phyloP scores from a whole-genome alignment of 2,113 vertebrate genomes.

The Microtus pennsylvanicus region DNA sequence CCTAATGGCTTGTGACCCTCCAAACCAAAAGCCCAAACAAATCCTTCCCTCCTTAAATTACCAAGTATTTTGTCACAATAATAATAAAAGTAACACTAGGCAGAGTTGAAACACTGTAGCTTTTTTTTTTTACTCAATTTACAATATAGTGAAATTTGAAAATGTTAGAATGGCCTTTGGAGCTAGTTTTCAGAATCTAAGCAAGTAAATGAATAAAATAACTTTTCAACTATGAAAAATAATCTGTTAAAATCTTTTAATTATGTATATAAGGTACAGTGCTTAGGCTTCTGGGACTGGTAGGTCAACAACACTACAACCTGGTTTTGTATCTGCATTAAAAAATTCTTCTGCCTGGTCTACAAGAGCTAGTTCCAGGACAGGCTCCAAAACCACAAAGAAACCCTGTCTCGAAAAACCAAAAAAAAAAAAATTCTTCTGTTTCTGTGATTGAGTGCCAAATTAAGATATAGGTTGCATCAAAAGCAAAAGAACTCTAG shows the following conservation, averaged over 20 bases:
- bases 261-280: background rate
- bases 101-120: background rate
- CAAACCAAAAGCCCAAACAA: background rate
- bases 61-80: background rate
- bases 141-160: background rate
- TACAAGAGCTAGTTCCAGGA: too few species aligned
- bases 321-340: background rate
- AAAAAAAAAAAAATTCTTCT: background rate
- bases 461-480: background rate
- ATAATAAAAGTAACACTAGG: background rate
- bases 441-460: background rate
- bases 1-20: background rate
- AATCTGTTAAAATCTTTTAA: background rate
- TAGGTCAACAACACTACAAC: background rate
- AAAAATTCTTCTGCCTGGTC: background rate
- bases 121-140: background rate
- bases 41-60: background rate
- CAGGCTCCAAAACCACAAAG: too few species aligned
- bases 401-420: too few species aligned
- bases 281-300: background rate
- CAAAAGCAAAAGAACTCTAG: background rate
- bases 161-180: background rate
- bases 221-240: conserved; percentile 56
- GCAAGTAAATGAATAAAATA: background rate
- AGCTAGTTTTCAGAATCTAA: background rate